A percentile compares a stretch with the other conserved stretches of the same genome.
Evolutionary conservation across 1,140 invertebrate species (phyloP).

Genomic region (Chelonus insularis): DNA sequence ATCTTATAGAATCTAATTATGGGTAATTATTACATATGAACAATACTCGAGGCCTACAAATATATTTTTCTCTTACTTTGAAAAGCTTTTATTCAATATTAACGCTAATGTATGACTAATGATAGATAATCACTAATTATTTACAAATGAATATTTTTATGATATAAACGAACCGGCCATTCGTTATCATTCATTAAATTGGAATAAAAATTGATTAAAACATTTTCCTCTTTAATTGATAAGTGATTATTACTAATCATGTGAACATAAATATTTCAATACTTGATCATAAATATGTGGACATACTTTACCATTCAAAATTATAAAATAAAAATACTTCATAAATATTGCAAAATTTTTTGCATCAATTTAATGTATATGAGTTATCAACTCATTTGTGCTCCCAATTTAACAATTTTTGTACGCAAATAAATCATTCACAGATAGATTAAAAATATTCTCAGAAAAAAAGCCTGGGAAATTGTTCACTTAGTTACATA

Average conservation of each 20-base stretch:
- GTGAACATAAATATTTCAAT: too few relatives aligned
- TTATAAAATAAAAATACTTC: too few relatives aligned
- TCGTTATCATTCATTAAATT: too few relatives aligned
- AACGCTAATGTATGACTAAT: not conserved
- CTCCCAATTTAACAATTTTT: constrained; percentile 25
- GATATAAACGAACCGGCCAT: not conserved
- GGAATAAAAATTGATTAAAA: too few relatives aligned
- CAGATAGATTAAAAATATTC: not conserved
- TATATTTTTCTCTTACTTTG: too few relatives aligned
- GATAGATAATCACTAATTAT: not conserved
- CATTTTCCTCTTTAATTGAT: too few relatives aligned
- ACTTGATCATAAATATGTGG: too few relatives aligned
- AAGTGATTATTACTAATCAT: too few relatives aligned
- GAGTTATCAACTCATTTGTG: constrained; percentile 24
- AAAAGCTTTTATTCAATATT: not conserved
- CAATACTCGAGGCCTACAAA: constrained; percentile 17
- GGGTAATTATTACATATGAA: not conserved
- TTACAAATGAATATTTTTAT: not conserved
- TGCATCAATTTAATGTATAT: not conserved
- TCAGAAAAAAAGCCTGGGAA: not conserved
- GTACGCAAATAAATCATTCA: constrained; percentile 21
- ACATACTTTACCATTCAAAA: too few relatives aligned
- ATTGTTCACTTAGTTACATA: constrained; percentile 8
- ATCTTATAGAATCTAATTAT: too few relatives aligned
- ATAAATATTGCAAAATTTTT: too few relatives aligned